Conservation (phyloP, 1,140 invertebrate species). For the Drosophila rufa region DNA sequence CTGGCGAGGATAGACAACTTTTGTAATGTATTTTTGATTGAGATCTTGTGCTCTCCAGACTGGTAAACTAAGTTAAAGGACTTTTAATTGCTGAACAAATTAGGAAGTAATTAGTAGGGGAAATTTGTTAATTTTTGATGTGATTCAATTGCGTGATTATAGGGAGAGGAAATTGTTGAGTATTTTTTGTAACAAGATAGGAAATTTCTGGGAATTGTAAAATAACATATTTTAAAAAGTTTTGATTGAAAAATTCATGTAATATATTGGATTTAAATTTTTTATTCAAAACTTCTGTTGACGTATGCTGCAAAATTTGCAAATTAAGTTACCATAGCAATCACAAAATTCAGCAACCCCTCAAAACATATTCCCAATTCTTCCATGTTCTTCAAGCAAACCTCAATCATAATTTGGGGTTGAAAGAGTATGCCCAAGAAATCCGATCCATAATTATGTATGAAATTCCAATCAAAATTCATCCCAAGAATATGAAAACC, state of each 20-base stretch:
- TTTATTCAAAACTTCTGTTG: not conserved
- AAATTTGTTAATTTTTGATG: not conserved
- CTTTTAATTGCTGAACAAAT: slow-evolving; percentile 17
- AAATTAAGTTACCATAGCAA: slow-evolving; percentile 46
- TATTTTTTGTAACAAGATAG: not conserved
- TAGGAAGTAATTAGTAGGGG: slow-evolving; percentile 16
- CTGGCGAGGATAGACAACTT: slow-evolving; percentile 23
- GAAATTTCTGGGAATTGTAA: not conserved
- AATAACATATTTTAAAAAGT: no score
- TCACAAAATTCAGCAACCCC: slow-evolving; percentile 20
- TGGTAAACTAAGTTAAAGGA: not conserved
- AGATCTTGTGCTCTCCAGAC: slow-evolving; percentile 24
- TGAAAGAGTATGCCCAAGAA: slow-evolving; percentile 26
- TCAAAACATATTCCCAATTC: not conserved
- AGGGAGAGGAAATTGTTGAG: not conserved
- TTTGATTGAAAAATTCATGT: not conserved
- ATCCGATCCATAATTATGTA: slow-evolving; percentile 36
- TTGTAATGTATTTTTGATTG: slow-evolving; percentile 34
- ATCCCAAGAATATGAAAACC: slow-evolving; percentile 15
- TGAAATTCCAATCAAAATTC: slow-evolving; percentile 34
- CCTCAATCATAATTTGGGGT: slow-evolving; percentile 24
- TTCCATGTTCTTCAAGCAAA: not conserved
- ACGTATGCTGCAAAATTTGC: slow-evolving; percentile 1
- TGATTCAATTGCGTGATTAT: slow-evolving; percentile 2
- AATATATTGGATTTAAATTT: not conserved